Evolutionary conservation across 2,797 vertebrate species (phyloP).

Genomic region (Myoxocephalus aenaeus): DNA sequence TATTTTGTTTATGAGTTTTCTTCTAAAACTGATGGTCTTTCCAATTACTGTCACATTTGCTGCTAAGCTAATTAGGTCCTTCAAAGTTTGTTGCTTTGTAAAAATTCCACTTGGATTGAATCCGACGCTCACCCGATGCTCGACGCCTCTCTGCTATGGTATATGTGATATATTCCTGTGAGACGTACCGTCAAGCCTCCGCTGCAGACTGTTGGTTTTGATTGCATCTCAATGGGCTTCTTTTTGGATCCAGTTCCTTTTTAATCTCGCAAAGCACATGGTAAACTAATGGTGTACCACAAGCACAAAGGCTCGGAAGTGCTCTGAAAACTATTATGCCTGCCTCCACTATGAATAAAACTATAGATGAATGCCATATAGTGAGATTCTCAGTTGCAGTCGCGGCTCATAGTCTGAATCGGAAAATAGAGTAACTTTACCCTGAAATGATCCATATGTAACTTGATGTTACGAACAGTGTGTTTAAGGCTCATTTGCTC

Average conservation of each 20-base stretch:
- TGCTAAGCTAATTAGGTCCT: slow-evolving; percentile 59
- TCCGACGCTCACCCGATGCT: slow-evolving; percentile 42
- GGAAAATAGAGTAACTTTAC: slow-evolving; percentile 5
- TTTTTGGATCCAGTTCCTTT: slow-evolving; percentile 58
- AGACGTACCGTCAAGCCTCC: slow-evolving; percentile 59
- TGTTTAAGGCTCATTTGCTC: slow-evolving; percentile 28
- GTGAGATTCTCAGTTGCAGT: slow-evolving; percentile 19
- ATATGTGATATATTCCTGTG: slow-evolving; percentile 60
- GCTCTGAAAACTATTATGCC: slow-evolving; percentile 41
- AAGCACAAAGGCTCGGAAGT: slow-evolving; percentile 40
- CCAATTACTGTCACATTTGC: slow-evolving; percentile 46
- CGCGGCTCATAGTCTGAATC: not conserved
- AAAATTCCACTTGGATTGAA: slow-evolving; percentile 64
- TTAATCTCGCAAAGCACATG: slow-evolving; percentile 54
- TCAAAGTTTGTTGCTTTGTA: slow-evolving; percentile 58
- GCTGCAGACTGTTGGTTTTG: slow-evolving; percentile 64
- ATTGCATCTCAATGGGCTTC: slow-evolving; percentile 69
- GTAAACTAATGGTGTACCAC: slow-evolving; percentile 43
- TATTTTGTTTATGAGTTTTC: slow-evolving; percentile 23
- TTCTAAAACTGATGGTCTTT: slow-evolving; percentile 65
- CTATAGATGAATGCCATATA: slow-evolving; percentile 47
- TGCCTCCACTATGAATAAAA: slow-evolving; percentile 36
- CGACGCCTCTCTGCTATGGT: slow-evolving; percentile 27
- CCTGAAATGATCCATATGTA: slow-evolving; percentile 29
- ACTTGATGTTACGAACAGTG: slow-evolving; percentile 9